Percentiles rank a stretch among this genome's conserved stretches.
phyloP scores from a whole-genome alignment of 2,888 invertebrate species.

The Cheiracanthium punctorium region DNA sequence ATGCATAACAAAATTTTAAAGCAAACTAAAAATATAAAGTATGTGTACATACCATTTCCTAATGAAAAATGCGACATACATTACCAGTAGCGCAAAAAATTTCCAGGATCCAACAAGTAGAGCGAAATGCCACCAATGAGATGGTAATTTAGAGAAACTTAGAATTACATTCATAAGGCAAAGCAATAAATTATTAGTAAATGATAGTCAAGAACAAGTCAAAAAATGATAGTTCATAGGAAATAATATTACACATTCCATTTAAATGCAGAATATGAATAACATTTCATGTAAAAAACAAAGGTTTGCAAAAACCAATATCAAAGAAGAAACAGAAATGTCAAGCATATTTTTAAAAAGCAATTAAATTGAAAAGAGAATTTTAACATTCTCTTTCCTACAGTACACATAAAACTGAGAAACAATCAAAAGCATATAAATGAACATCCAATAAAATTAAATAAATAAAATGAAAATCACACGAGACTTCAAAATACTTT shows the following conservation, averaged over 20 bases:
- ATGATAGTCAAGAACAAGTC: background rate
- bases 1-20: conserved; percentile 38
- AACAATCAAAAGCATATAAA: background rate
- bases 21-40: conserved; percentile 42
- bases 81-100: conserved; percentile 31
- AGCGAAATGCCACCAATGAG: conserved; percentile 24
- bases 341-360: background rate
- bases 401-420: background rate
- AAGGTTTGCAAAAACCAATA: background rate
- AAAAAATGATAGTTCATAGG: background rate
- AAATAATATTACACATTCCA: background rate
- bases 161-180: background rate
- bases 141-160: conserved; percentile 1
- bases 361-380: background rate
- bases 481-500: conserved; percentile 27
- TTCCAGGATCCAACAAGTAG: conserved; percentile 23
- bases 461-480: conserved; percentile 33
- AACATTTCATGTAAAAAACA: background rate
- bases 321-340: background rate
- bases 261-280: background rate
- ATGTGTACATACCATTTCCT: conserved; percentile 50
- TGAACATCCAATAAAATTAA: background rate
- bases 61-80: conserved; percentile 52
- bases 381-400: background rate
- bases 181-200: background rate